Evolutionary conservation across 1,140 invertebrate genomes (phyloP).

Genomic region (Drosophila oshimai): DNA sequence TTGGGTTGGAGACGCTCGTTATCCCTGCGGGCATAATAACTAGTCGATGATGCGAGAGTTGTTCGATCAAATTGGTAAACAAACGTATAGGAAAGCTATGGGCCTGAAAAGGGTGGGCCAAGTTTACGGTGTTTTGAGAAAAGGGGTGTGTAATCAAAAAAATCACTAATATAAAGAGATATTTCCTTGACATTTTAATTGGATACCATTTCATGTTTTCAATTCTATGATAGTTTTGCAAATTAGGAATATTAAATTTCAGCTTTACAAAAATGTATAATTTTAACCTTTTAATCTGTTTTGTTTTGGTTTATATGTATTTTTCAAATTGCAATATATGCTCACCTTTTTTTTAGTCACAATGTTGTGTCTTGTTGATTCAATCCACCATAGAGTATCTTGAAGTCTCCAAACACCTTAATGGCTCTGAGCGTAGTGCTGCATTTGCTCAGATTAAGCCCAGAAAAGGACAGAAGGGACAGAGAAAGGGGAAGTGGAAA

Average conservation of each 20-base stretch:
- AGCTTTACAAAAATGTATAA: no score
- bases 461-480: background rate
- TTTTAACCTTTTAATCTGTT: no score
- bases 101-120: background rate
- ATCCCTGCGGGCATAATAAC: slow-evolving; percentile 57
- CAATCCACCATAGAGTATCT: background rate
- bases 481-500: background rate
- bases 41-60: slow-evolving; percentile 38
- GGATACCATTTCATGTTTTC: no score
- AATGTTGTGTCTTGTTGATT: background rate
- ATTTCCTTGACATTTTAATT: no score
- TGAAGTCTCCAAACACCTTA: background rate
- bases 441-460: background rate
- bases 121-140: background rate
- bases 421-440: background rate
- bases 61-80: slow-evolving; percentile 44
- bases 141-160: background rate
- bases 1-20: slow-evolving; percentile 31
- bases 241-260: no score
- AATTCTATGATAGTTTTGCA: no score
- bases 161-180: no score
- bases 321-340: no score
- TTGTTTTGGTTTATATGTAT: no score
- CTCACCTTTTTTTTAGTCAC: background rate
- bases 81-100: slow-evolving; percentile 19